These are phyloP conservation scores for Andinoacara biseriatus DNA, from an alignment of 2,113 vertebrate species.

Conservation along the genomic window DNA sequence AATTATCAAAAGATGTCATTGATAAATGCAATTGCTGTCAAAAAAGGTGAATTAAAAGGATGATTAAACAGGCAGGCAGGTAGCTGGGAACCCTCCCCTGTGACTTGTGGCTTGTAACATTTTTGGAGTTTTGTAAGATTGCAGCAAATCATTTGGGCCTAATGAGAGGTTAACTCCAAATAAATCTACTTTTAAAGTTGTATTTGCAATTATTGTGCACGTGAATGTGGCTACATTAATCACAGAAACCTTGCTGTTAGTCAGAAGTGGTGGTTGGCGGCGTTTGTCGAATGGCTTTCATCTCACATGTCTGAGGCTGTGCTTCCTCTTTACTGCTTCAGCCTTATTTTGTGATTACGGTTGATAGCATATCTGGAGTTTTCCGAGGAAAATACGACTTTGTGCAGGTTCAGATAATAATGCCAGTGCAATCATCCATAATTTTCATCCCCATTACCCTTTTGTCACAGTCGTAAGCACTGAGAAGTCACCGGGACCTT, in stretches of 20 bases:
- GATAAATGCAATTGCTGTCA: not conserved
- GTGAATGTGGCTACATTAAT: not conserved
- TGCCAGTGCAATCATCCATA: slow-evolving; percentile 1
- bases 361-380: not conserved
- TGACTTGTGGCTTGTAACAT: not conserved
- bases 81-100: not conserved
- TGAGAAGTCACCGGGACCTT: not conserved
- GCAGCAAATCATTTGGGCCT: not conserved
- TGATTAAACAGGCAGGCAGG: not conserved
- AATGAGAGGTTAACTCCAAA: not conserved
- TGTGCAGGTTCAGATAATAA: not conserved
- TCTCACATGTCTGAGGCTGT: not conserved
- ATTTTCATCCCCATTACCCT: not conserved
- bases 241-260: not conserved
- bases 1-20: not conserved
- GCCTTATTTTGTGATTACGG: not conserved
- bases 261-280: not conserved
- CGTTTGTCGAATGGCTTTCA: not conserved
- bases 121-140: not conserved
- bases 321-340: not conserved
- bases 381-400: not conserved
- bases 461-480: not conserved
- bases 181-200: not conserved
- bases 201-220: not conserved
- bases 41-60: not conserved